Percentiles rank a stretch among this genome's conserved stretches.
Evolutionary conservation across 2,113 vertebrate genomes (phyloP).

Genomic region (Myiagra hebetior): DNA sequence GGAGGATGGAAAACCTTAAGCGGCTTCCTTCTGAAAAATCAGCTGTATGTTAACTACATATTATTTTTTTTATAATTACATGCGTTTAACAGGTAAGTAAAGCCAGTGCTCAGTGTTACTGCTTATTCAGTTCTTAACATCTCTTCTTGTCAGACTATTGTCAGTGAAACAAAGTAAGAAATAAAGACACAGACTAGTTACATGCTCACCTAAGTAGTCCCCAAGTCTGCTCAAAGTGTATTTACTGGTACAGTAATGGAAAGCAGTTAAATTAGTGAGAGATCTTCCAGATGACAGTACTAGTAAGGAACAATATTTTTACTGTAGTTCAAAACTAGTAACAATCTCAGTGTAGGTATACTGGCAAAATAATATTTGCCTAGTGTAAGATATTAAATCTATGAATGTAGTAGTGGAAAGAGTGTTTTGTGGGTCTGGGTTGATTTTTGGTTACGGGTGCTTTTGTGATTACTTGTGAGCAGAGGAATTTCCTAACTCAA

Average conservation of each 20-base stretch:
- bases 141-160: background rate
- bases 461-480: background rate
- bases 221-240: background rate
- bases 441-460: background rate
- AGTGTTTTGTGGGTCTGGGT: background rate
- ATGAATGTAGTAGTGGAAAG: background rate
- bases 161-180: background rate
- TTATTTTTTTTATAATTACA: background rate
- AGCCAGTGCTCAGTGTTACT: background rate
- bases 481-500: background rate
- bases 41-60: rapidly evolving
- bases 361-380: background rate
- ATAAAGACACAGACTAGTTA: background rate
- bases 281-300: background rate
- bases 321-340: background rate
- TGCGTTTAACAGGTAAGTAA: background rate
- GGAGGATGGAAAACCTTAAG: background rate
- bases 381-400: background rate
- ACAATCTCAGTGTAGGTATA: background rate
- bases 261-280: background rate
- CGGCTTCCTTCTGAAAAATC: background rate
- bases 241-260: background rate
- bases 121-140: background rate
- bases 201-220: background rate
- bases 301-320: background rate